Percentiles rank a stretch among this genome's conserved stretches.
Evolutionary conservation across 37 sponge, comb jelly and placozoan species (phyloP).

Genomic region (Halichondria panicea): DNA sequence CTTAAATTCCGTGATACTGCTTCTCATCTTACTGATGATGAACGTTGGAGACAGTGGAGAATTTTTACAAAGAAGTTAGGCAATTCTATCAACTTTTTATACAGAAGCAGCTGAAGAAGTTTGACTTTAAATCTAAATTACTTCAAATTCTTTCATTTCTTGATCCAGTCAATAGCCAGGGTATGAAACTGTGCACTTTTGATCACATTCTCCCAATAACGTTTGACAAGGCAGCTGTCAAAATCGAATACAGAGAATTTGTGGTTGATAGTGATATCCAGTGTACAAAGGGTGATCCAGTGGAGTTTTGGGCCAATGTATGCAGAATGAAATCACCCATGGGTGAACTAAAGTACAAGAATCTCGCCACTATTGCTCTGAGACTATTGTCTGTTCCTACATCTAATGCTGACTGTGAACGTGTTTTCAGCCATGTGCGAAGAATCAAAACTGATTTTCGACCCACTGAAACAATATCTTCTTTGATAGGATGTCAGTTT

Average conservation of each 20-base stretch:
- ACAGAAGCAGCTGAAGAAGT: constrained; percentile 21
- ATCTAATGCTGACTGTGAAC: constrained; percentile 28
- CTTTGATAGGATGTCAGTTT: constrained; percentile 44
- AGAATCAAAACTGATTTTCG: constrained; percentile 33
- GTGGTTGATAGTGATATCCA: constrained; percentile 12
- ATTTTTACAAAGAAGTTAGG: constrained; percentile 19
- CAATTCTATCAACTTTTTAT: constrained; percentile 34
- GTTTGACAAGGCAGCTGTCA: background rate
- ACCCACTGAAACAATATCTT: constrained; percentile 23
- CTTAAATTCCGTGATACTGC: background rate
- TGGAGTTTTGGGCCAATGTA: constrained; percentile 19
- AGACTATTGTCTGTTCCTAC: constrained; percentile 36
- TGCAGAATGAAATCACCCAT: constrained; percentile 38
- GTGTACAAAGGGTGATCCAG: constrained; percentile 8
- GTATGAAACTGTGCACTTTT: background rate
- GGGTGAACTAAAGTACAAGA: constrained; percentile 42
- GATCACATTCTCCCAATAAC: constrained; percentile 5
- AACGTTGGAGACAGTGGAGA: background rate
- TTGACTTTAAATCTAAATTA: constrained; percentile 25
- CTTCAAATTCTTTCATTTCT: constrained; percentile 12
- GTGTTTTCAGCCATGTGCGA: constrained; percentile 37
- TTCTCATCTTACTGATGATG: constrained; percentile 11
- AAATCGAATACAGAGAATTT: constrained; percentile 21
- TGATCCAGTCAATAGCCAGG: constrained; percentile 8
- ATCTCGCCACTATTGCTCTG: constrained; percentile 27